Conservation (phyloP, 2,888 invertebrate genomes). For the Acrobasis consociella region DNA sequence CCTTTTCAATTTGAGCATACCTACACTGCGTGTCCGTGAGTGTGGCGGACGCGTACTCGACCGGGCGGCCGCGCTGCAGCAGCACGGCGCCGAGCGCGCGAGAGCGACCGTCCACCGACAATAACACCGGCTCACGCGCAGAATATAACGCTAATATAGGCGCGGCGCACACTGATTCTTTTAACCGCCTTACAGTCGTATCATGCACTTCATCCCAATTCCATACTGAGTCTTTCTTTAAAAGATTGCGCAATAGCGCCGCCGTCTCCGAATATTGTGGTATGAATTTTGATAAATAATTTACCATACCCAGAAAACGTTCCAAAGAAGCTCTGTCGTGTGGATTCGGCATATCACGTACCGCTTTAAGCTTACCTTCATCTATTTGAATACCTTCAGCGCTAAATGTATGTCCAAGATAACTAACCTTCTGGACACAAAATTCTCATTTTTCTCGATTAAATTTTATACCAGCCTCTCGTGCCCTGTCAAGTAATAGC, state of each 20-base stretch:
- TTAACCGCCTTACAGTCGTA: slow-evolving; percentile 8
- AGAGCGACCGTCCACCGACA: slow-evolving; percentile 13
- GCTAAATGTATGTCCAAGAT: slow-evolving; percentile 26
- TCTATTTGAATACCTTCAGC: slow-evolving; percentile 25
- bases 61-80: slow-evolving; percentile 31
- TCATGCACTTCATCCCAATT: slow-evolving; percentile 28
- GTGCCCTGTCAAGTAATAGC: neutral
- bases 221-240: slow-evolving; percentile 27
- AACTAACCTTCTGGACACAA: slow-evolving; percentile 17
- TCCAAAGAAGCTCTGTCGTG: slow-evolving; percentile 24
- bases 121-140: neutral
- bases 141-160: slow-evolving; percentile 2
- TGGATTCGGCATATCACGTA: slow-evolving; percentile 27
- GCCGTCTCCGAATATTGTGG: slow-evolving; percentile 26
- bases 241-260: slow-evolving; percentile 21
- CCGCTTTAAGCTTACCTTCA: slow-evolving; percentile 25
- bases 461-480: neutral
- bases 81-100: slow-evolving; percentile 30
- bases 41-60: slow-evolving; percentile 29
- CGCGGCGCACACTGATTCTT: neutral
- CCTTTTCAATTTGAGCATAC: slow-evolving; percentile 33
- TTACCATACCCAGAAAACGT: slow-evolving; percentile 29
- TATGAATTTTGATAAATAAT: slow-evolving; percentile 29
- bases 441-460: slow-evolving; percentile 10
- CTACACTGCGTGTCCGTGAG: slow-evolving; percentile 23